Percentiles rank a stretch among this genome's conserved stretches.
Evolutionary conservation across 2,888 invertebrate genomes (phyloP).

Genomic region (Drosophila fulvimacula): DNA sequence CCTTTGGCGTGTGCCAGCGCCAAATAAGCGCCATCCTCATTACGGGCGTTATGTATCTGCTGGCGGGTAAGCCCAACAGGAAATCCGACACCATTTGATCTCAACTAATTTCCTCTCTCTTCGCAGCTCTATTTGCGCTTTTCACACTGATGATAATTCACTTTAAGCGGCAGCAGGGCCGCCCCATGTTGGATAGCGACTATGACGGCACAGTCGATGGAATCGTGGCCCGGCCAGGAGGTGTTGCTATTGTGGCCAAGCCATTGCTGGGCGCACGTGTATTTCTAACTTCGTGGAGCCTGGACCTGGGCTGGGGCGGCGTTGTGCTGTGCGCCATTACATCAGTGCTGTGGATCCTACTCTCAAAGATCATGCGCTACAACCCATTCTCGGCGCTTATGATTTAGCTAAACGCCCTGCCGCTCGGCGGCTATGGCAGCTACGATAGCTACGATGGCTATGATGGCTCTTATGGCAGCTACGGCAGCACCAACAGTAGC

Average conservation of each 20-base stretch:
- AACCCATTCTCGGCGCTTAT: conserved; percentile 92
- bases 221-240: conserved; percentile 86
- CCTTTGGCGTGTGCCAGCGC: conserved; percentile 94
- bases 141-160: conserved; percentile 97
- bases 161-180: conserved; percentile 92
- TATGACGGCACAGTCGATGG: conserved; percentile 90
- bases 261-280: conserved; percentile 89
- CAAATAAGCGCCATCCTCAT: conserved; percentile 97
- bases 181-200: conserved; percentile 87
- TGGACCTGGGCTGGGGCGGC: conserved; percentile 94
- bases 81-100: neutral
- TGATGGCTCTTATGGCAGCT: conserved; percentile 64
- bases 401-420: conserved; percentile 85
- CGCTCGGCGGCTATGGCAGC: conserved; percentile 70
- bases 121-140: conserved; percentile 93
- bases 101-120: neutral
- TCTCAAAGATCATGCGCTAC: conserved; percentile 96
- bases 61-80: conserved; percentile 89
- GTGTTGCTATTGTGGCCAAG: conserved; percentile 86
- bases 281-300: conserved; percentile 92
- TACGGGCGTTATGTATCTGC: conserved; percentile 96
- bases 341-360: conserved; percentile 93
- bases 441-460: conserved; percentile 57
- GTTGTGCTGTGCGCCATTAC: conserved; percentile 93
- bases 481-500: conserved; percentile 64